Evolutionary conservation across 1,140 invertebrate genomes (phyloP), one percentile per base, ranked within the genome.

Genomic region (Drosophila lacteicornis): DNA sequence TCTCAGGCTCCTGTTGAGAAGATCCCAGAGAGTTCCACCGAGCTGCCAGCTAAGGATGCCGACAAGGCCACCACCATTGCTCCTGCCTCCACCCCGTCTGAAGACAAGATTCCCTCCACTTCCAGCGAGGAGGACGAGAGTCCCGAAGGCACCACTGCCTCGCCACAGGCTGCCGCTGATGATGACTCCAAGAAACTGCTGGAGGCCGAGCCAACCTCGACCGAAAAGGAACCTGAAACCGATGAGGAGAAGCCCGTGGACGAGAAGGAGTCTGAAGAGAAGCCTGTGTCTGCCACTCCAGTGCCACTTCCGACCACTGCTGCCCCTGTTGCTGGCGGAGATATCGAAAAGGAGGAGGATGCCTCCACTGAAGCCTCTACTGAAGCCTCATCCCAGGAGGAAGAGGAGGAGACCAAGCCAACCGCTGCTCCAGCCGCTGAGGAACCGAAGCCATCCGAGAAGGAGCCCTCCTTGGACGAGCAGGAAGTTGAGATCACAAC

Each of bases 111-210:
- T 33, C 42, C 83, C 1, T 13, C 49, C 1, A 46, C 49, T 15
- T 69, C 84, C 25, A 69, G 49, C 9, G 78, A 66, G 33, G 71
- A 69, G 7, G 75, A 69, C 5, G 70, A 71, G 38, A 68, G 49
- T 30, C 45, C 58, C 3, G 79, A 83, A 15, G 74, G 46, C 13
- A 58, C 51, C 4, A 56, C 50, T 17, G 45, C 33, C 55, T 19
- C 55, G 6, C 84, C 84, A 25, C 33, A 27, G n/a, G 38, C 17
- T 33, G 43, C 49, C n/a, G 65, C 1, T 40, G 60, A 27, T 12
- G 69, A 71, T 7, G 73, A 69, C 7, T 45, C 61, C 19, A 78
- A 83, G 30, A 49, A 56, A 42, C 27, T 62, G 4, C 33, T 55
- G 11, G 45, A 53, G 9, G 1, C 11, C 5, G 45, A 58, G 15